Conservation (phyloP, 1,140 invertebrate genomes). For the Meloidogyne exigua region DNA sequence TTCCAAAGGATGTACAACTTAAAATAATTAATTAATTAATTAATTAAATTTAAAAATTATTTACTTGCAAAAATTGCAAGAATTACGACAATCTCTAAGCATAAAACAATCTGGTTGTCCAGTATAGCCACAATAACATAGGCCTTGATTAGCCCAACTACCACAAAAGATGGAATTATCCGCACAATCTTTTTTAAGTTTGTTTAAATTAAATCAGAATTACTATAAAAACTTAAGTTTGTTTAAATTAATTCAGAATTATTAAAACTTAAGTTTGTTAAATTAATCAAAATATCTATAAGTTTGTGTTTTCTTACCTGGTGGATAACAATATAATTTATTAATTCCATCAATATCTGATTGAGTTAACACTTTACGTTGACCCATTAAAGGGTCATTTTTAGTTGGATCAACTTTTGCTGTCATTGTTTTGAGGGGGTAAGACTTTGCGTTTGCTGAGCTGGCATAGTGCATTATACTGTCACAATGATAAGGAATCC, state of each 20-base stretch:
- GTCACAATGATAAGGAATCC: constrained; percentile 50
- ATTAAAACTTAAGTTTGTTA: too few species aligned
- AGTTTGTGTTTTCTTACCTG: constrained; percentile 6
- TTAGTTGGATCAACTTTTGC: constrained; percentile 45
- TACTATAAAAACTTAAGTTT: too few species aligned
- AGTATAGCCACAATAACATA: constrained; percentile 11
- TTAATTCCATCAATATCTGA: constrained; percentile 49
- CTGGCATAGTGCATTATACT: constrained; percentile 53
- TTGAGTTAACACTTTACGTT: constrained; percentile 42
- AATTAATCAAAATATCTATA: not conserved
- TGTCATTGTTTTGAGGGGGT: constrained; percentile 47
- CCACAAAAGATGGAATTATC: constrained; percentile 6
- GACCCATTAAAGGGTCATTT: constrained; percentile 52
- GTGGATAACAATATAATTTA: constrained; percentile 52
- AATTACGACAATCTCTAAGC: constrained; percentile 29
- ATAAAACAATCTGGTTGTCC: constrained; percentile 27
- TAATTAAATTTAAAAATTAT: not conserved
- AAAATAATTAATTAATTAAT: not conserved
- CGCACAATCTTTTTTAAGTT: not conserved
- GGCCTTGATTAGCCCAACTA: not conserved
- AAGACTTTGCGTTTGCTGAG: constrained; percentile 26
- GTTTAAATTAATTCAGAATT: too few species aligned
- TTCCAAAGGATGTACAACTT: not conserved
- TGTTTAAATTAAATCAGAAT: too few species aligned
- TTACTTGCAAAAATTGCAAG: constrained; percentile 28